Evolutionary conservation across 2,797 vertebrate genomes (phyloP), one percentile per base, ranked within the genome.

Genomic region (Squalus acanthias): DNA sequence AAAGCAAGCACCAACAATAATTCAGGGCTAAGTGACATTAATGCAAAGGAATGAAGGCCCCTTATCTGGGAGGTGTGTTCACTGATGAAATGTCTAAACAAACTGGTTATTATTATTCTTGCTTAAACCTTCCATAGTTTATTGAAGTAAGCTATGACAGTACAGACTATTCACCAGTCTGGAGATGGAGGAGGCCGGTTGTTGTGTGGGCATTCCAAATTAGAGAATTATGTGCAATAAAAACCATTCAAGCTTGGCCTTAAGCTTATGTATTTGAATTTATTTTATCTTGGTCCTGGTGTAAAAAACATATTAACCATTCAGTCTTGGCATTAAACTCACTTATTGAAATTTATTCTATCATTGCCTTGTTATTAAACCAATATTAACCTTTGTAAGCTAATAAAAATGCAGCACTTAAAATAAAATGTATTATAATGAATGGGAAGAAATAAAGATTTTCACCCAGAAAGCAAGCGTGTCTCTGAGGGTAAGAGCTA

Each of bases 201-300:
- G 60, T n/a, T 92, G 60, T 92, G 29, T 33, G 89, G 29, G 26
- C 26, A 29, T 76, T 95, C 26, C n/a, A 95, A 53, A 95, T 95
- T 76, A 95, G 72, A 74, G 50, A 95, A 95, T 95, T 76, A 95
- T 95, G 94, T 76, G 70, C 50, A 95, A 95, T 95, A 95, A 95
- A 63, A 95, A 57, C 94, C 70, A 95, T 76, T 95, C 94, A 95
- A 74, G 26, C 94, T 76, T 76, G 10, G 70, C 70, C 94, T 95
- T 76, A 57, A 95, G 94, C 94, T n/a, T 74, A 60, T 13, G 26
- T 20, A 95, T 95, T 95, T 72, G 94, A 76, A 95, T 95, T 95
- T 95, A 95, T 95, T 95, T 95, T 57, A 95, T 76, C 15, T 74
- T 33, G 33, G 60, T 92, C 89, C 26, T 74, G 70, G 26, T 95